Conservation (phyloP, 1,140 invertebrate genomes). For the Plectrocnemia conspersa region DNA sequence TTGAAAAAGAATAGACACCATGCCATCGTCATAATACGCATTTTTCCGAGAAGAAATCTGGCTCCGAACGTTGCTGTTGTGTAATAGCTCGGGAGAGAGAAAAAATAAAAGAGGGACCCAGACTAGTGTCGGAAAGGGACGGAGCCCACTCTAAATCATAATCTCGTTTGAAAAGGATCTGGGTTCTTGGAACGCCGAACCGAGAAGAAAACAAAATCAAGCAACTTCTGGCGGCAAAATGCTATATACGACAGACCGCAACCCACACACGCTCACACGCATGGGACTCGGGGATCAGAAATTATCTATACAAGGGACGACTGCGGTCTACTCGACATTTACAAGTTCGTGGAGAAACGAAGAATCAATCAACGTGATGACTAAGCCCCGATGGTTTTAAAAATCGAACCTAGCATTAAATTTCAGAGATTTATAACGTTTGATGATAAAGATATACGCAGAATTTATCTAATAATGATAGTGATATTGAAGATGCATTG, state of each 20-base stretch:
- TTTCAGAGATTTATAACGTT: too few relatives aligned
- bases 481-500: too few relatives aligned
- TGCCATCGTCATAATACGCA: conserved; percentile 25
- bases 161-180: conserved; percentile 27
- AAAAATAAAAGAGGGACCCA: conserved; percentile 22
- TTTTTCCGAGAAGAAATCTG: conserved; percentile 35
- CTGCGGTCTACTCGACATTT: too few relatives aligned
- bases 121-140: conserved; percentile 22
- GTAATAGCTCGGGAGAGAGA: conserved; percentile 31
- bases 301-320: too few relatives aligned
- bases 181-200: conserved; percentile 26
- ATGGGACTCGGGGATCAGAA: too few relatives aligned
- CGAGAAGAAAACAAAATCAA: neutral
- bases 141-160: conserved; percentile 20
- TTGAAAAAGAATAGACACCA: conserved; percentile 13
- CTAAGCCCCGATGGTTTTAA: too few relatives aligned
- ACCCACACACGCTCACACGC: too few relatives aligned
- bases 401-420: too few relatives aligned
- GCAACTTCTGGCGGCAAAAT: neutral
- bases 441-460: too few relatives aligned
- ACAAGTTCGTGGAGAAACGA: too few relatives aligned
- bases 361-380: too few relatives aligned
- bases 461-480: too few relatives aligned
- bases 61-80: conserved; percentile 33
- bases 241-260: neutral